These are phyloP conservation scores for Rattus norvegicus DNA, from an alignment of 2,113 vertebrate species.

Conservation along the genomic window GRCr8 NC_086030.1:47725501-47726000, in stretches of 20 bases:
- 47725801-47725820: rapidly evolving
- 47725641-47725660: conserved; percentile 68
- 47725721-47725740: not conserved
- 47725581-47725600: conserved; percentile 82
- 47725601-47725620: conserved; percentile 79
- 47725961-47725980: not conserved
- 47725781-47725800: not conserved
- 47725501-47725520: conserved; percentile 66
- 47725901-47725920: not conserved
- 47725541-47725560: conserved; percentile 81
- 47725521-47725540: conserved; percentile 60
- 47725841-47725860: not conserved
- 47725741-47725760: not conserved
- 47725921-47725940: not conserved
- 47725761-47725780: not conserved
- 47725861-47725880: not conserved
- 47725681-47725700: conserved; percentile 52
- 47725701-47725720: conserved; percentile 16
- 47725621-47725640: conserved; percentile 72
- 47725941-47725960: not conserved
- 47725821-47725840: too few species aligned
- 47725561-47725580: conserved; percentile 81
- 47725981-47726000: not conserved
- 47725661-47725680: conserved; percentile 54
- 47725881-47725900: not conserved